These are phyloP conservation scores for Lamellibrachia columna DNA, from an alignment of 2,888 invertebrate genomes.

Conservation along the genomic window DNA sequence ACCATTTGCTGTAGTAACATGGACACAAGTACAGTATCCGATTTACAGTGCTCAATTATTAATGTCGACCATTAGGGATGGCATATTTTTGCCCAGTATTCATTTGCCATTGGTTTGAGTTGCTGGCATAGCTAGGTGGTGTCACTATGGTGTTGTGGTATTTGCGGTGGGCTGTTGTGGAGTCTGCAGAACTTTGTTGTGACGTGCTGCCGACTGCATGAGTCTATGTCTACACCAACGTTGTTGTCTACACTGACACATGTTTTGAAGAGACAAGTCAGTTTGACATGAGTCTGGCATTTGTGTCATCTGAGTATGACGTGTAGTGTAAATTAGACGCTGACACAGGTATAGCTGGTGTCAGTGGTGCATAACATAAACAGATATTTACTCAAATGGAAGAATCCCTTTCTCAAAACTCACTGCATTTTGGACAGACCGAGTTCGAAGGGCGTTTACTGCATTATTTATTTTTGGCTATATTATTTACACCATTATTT, in stretches of 20 bases:
- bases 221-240: background rate
- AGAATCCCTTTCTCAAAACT: background rate
- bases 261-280: background rate
- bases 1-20: background rate
- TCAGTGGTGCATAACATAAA: background rate
- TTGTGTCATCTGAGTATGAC: background rate
- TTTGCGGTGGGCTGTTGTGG: background rate
- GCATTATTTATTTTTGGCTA: background rate
- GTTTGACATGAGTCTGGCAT: no score
- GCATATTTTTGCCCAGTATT: background rate
- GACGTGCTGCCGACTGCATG: background rate
- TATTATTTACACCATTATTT: background rate
- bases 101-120: background rate
- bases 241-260: background rate
- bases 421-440: background rate
- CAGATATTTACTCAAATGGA: background rate
- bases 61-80: background rate
- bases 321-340: background rate
- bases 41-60: background rate
- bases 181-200: background rate
- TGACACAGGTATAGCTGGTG: background rate
- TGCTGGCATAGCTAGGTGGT: background rate
- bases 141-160: background rate
- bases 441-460: background rate
- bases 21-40: background rate